Base-by-base conservation (phyloP, 1,140 invertebrate species). In the Bursaphelenchus mucronatus region DNA sequence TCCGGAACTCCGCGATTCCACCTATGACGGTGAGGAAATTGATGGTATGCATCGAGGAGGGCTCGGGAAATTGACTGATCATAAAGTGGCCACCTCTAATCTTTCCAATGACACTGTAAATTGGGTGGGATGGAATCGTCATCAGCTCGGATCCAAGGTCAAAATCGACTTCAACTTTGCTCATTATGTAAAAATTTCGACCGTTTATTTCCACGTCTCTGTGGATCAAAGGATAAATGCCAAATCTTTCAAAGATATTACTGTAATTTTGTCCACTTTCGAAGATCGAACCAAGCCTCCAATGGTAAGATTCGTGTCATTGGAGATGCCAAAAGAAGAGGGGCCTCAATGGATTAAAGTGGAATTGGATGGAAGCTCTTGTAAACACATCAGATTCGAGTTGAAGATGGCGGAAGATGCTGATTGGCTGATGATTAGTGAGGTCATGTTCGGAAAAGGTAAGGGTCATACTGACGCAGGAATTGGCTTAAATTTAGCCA, bases 51-150 rank as follows among this genome's bases (percentile, higher is more conserved):
- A 92, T 61, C 82, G 85, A 13, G 86, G 87, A 51, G 92, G 92
- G 17, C 83, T 94, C 3, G 92, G 92, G n/a, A 89, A 91, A 78
- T 84, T 95, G 61, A 89, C 88, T 15, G 91, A 94, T 81, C 91
- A 92, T 9, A 86, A 87, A 69, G 85, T 85, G 68, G 90, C 90
- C 50, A 86, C 87, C n/a, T 87, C 89, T 66, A 88, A 90, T 80
- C 90, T 90, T 80, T 86, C 88, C 70, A 82, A 86, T n/a, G 88
- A 89, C 81, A 86, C 85, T 55, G 88, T 87, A 52, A 88, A 88
- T 46, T 94, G 92, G 92, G 89, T 94, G 8, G 91, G 91, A 0
- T 94, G 92, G 91, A 87, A 87, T 66, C 41, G 15, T 52, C 11
- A 13, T 13, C 15, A 63, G 52, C 50, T 61, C 53, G 65, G 49